Base-by-base conservation (phyloP, 2,888 invertebrate species). In the Acronicta psi region DNA sequence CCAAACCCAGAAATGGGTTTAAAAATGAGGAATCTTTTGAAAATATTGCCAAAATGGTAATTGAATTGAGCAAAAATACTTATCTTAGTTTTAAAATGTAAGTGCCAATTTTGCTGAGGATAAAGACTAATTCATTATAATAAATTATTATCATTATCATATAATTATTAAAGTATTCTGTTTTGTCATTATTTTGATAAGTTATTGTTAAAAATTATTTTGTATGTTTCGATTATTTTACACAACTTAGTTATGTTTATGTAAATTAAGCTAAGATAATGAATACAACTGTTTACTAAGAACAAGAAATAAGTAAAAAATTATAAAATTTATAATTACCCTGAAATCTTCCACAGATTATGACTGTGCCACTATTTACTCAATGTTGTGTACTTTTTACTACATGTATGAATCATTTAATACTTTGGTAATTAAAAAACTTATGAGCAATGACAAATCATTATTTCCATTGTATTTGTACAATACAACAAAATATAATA, bases 371-470 rank as follows among this genome's bases (percentile, higher is more conserved):
- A 45, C 25, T 50, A 56, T 65, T 64, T 50, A 42, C 45, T 50
- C 41, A 70, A 57, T n/a, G 11, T 29, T 63, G 46, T 29, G 23
- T 66, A 62, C 42, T 37, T 38, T 54, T 46, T 42, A 31, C n/a
- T 14, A 43, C 5, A 31, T 2, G 16, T 17, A 47, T 73, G 68
- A 69, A 42, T 67, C 73, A 68, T 14, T 47, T 52, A 5, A 53
- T 47, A 41, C 29, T n/a, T 31, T 41, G 17, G 10, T 54, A 20
- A 60, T 57, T 53, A 57, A 43, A 45, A 44, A 38, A 31, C 17
- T 17, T 53, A 41, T 14, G 14, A 44, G 25, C 7, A 41, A 51
- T 55, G 52, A 52, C 49, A 56, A 54, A 56, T 44, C 20, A 71
- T 37, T 25, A 63, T 31, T 43, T 34, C 23, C 17, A 25, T 59